Evolutionary conservation across 2,113 vertebrate genomes (phyloP).

Genomic region (Lepus americanus): DNA sequence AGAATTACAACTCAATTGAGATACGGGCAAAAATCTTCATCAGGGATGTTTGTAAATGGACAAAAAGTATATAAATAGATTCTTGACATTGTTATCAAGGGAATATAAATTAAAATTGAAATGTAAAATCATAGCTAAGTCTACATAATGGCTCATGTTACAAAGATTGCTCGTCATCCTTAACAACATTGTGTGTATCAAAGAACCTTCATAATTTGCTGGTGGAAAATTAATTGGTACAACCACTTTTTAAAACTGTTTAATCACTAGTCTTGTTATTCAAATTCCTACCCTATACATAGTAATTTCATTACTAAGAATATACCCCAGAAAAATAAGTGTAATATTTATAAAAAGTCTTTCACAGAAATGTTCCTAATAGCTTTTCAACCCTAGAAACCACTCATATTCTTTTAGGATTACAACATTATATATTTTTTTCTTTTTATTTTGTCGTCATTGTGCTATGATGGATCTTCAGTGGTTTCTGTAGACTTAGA

Average conservation of each 20-base stretch:
- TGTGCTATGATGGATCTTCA: background rate
- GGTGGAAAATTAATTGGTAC: background rate
- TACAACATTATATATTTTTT: background rate
- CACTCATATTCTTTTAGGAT: background rate
- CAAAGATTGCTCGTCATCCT: background rate
- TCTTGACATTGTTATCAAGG: background rate
- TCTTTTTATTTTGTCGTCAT: background rate
- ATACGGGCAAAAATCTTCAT: background rate
- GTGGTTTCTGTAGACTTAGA: background rate
- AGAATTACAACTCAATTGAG: background rate
- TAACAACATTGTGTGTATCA: no score
- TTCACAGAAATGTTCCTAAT: background rate
- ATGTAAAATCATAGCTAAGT: background rate
- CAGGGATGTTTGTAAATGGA: background rate
- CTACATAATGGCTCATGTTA: background rate
- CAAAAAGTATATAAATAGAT: background rate
- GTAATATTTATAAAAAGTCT: background rate
- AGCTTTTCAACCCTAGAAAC: background rate
- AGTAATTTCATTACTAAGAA: background rate
- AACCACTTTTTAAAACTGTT: background rate
- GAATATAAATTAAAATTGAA: background rate
- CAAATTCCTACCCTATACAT: background rate
- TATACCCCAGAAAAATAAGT: slow-evolving; percentile 5
- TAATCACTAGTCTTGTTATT: background rate
- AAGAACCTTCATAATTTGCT: background rate